A percentile compares a stretch with the other conserved stretches of the same genome.
phyloP scores from a whole-genome alignment of 2,797 vertebrate genomes.

The Neosilurus mollespiculum region DNA sequence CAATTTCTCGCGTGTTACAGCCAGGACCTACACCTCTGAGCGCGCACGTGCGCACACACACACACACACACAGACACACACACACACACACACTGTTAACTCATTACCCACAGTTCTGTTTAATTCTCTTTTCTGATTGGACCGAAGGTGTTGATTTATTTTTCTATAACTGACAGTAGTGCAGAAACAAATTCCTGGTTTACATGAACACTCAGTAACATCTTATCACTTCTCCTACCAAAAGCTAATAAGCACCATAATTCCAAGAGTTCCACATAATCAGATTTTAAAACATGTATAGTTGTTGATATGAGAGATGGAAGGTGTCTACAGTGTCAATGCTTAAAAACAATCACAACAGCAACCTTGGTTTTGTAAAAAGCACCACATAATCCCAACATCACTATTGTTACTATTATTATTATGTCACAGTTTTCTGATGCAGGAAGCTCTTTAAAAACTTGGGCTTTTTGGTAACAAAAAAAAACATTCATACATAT shows the following conservation, averaged over 20 bases:
- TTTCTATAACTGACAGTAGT: neutral
- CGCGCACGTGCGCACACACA: constrained; percentile 35
- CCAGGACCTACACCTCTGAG: constrained; percentile 93
- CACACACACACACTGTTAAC: constrained; percentile 12
- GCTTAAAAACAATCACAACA: neutral
- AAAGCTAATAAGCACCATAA: neutral
- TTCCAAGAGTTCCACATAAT: too few species aligned
- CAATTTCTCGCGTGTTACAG: constrained; percentile 96
- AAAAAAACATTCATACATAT: too few species aligned
- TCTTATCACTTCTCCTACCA: neutral
- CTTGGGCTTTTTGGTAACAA: too few species aligned
- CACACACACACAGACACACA: constrained; percentile 21
- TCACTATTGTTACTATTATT: too few species aligned
- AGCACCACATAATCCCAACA: too few species aligned
- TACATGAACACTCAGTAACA: neutral
- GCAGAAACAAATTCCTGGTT: neutral
- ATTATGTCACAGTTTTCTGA: too few species aligned
- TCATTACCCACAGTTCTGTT: neutral
- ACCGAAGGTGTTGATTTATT: neutral
- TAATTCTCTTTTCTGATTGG: neutral
- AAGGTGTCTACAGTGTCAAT: neutral
- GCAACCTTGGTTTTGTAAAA: too few species aligned
- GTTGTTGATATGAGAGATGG: neutral
- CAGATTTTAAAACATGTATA: neutral
- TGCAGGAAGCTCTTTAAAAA: too few species aligned